Conservation (phyloP, 1,140 invertebrate genomes). For the Fragariocoptes setiger region DNA sequence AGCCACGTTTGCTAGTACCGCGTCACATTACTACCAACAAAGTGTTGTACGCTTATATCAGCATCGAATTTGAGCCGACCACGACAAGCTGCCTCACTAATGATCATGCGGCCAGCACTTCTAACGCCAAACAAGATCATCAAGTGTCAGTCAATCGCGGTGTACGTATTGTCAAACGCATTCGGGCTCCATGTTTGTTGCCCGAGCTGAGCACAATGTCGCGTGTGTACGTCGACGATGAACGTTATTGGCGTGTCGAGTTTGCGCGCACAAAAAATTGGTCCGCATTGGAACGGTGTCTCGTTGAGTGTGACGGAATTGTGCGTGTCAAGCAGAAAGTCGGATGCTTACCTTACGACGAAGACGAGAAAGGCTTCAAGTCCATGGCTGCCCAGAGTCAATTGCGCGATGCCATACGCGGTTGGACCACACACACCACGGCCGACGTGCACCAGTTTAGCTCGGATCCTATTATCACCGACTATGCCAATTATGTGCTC, state of each 20-base stretch:
- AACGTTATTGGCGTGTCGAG: constrained; percentile 46
- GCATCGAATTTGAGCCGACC: no score
- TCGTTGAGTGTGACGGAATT: constrained; percentile 31
- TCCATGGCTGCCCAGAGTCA: background rate
- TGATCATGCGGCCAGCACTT: no score
- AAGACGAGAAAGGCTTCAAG: constrained; percentile 34
- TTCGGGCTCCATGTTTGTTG: constrained; percentile 48
- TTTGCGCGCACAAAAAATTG: constrained; percentile 53
- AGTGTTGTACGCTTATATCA: constrained; percentile 44
- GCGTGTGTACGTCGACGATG: constrained; percentile 20
- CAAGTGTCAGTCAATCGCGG: constrained; percentile 20
- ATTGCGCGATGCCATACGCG: constrained; percentile 34
- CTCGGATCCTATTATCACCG: background rate
- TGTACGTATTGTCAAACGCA: constrained; percentile 22
- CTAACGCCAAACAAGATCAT: constrained; percentile 23
- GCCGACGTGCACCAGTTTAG: no score
- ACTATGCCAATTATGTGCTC: background rate
- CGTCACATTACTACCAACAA: constrained; percentile 43
- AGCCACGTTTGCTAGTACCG: constrained; percentile 53
- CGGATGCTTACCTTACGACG: constrained; percentile 50
- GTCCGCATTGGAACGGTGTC: constrained; percentile 18
- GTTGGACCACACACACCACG: constrained; percentile 25
- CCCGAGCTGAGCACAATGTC: constrained; percentile 42
- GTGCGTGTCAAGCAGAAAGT: constrained; percentile 58
- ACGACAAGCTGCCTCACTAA: no score